These are phyloP conservation scores for Pluvianellus socialis DNA, from an alignment of 2,113 vertebrate genomes.

Conservation along the genomic window DNA sequence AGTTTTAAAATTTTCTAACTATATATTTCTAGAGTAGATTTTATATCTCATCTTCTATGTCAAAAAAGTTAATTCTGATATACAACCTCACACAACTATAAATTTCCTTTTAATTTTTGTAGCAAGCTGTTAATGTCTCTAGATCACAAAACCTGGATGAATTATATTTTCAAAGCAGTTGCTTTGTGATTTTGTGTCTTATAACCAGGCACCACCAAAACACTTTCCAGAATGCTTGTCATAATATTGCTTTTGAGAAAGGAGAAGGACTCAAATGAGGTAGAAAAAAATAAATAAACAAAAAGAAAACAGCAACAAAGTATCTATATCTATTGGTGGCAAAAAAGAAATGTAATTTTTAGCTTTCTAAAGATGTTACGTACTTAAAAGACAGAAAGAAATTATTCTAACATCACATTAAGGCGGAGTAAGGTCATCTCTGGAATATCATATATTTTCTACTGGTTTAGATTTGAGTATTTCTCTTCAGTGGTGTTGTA, in stretches of 20 bases:
- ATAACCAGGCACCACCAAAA: neutral
- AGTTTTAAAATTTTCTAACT: neutral
- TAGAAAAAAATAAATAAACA: neutral
- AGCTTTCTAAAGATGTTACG: neutral
- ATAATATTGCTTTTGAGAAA: neutral
- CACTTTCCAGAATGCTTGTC: neutral
- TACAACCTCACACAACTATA: neutral
- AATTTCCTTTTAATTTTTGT: neutral
- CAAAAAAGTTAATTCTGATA: neutral
- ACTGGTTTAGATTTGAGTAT: neutral
- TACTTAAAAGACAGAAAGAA: neutral
- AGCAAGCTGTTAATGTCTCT: neutral
- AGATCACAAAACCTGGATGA: neutral
- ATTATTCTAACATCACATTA: neutral
- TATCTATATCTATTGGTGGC: neutral
- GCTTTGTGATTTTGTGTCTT: neutral
- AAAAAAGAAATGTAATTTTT: neutral
- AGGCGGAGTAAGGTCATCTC: neutral
- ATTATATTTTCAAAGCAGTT: neutral
- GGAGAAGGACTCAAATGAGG: neutral
- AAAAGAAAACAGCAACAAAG: neutral
- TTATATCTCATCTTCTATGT: neutral
- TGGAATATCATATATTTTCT: neutral
- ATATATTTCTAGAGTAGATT: neutral
- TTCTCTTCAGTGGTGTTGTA: neutral